Evolutionary conservation across 1,140 invertebrate genomes (phyloP).

Genomic region (Lepidurus couesii): DNA sequence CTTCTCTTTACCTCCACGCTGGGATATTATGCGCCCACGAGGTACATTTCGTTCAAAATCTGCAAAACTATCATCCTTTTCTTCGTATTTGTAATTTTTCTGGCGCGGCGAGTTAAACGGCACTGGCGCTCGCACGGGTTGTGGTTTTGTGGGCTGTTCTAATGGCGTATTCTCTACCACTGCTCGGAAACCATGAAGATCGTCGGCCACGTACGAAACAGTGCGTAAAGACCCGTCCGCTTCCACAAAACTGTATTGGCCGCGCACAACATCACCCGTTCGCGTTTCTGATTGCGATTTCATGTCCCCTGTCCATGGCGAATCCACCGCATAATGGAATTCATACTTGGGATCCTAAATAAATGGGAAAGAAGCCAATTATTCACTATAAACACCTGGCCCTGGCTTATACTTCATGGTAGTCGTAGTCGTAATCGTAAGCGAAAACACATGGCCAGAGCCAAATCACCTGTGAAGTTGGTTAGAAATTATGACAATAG

Average conservation of each 20-base stretch:
- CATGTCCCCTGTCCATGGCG: constrained; percentile 17
- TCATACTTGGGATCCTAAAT: constrained; percentile 24
- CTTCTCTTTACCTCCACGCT: background rate
- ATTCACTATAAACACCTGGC: background rate
- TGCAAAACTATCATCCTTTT: background rate
- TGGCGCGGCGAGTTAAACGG: background rate
- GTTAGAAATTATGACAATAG: background rate
- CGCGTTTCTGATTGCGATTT: constrained; percentile 22
- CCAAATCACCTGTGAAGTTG: background rate
- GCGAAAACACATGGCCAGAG: background rate
- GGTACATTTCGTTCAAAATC: background rate
- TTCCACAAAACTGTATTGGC: constrained; percentile 37
- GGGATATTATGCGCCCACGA: background rate
- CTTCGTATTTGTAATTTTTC: background rate
- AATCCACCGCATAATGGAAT: constrained; percentile 23
- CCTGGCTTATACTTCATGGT: background rate
- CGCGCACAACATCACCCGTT: constrained; percentile 28
- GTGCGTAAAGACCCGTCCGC: constrained; percentile 35
- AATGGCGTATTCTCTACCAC: constrained; percentile 2
- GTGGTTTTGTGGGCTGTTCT: background rate
- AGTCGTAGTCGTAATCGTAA: constrained; percentile 2
- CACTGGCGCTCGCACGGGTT: background rate
- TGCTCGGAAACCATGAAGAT: constrained; percentile 35
- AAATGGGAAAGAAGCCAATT: background rate
- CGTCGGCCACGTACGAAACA: constrained; percentile 38